Percentiles rank a stretch among this genome's conserved stretches.
phyloP scores from a whole-genome alignment of 2,888 invertebrate genomes.

The Tetramorium bicarinatum region DNA sequence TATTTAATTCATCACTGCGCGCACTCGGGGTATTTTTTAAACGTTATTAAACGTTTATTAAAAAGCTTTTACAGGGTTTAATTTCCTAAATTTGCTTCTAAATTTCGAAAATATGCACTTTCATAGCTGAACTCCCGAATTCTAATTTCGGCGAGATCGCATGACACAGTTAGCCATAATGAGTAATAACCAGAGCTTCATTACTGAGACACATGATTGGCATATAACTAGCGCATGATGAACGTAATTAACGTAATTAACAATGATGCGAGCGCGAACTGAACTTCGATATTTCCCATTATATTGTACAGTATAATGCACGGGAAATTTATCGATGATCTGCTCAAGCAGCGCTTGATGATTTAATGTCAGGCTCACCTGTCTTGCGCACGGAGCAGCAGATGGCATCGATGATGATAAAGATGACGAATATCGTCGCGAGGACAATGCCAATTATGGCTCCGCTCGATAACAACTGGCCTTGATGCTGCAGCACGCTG shows the following conservation, averaged over 20 bases:
- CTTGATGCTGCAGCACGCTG: conserved; percentile 84
- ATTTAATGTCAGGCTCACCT: conserved; percentile 79
- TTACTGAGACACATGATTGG: background rate
- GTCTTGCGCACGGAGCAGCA: conserved; percentile 91
- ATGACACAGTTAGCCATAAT: background rate
- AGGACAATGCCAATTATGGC: conserved; percentile 95
- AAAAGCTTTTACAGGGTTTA: background rate
- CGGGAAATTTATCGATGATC: conserved; percentile 1
- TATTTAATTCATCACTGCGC: background rate
- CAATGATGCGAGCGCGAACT: background rate
- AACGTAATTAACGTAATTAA: conserved; percentile 19
- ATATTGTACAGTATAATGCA: background rate
- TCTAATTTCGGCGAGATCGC: background rate
- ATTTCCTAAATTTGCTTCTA: background rate
- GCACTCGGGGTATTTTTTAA: background rate
- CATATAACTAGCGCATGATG: background rate
- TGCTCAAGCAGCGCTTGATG: conserved; percentile 20
- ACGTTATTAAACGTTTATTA: too few relatives aligned
- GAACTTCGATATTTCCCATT: background rate
- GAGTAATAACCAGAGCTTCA: background rate
- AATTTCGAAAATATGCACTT: background rate
- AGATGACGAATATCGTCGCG: conserved; percentile 92
- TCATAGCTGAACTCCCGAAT: background rate
- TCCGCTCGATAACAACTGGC: conserved; percentile 90
- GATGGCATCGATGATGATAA: conserved; percentile 92